These are phyloP conservation scores for Cyanistes caeruleus DNA, from an alignment of 2,113 vertebrate genomes.

Conservation along the genomic window DNA sequence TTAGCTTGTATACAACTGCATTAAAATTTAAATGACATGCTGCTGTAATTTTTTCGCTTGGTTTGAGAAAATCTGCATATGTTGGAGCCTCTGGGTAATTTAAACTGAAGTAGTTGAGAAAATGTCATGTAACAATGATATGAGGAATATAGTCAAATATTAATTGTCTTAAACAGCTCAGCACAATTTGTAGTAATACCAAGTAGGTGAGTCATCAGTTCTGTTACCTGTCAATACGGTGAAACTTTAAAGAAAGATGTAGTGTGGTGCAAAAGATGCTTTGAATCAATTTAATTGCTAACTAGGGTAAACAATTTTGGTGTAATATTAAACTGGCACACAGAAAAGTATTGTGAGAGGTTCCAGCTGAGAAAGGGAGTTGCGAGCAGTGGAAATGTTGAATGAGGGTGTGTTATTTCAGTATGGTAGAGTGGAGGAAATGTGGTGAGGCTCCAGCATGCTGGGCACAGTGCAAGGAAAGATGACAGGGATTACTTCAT, in stretches of 20 bases:
- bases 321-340: neutral
- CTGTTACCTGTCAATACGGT: neutral
- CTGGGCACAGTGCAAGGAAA: neutral
- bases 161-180: neutral
- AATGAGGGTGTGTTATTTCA: neutral
- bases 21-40: neutral
- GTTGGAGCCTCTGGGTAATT: neutral
- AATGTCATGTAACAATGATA: neutral
- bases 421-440: neutral
- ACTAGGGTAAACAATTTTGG: neutral
- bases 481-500: neutral
- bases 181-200: neutral
- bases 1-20: neutral
- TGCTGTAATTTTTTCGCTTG: neutral
- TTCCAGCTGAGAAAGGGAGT: neutral
- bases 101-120: neutral
- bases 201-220: neutral
- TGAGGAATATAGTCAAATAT: neutral
- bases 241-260: neutral
- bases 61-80: slow-evolving; percentile 4
- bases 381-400: neutral
- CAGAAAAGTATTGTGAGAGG: neutral
- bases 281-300: neutral
- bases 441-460: neutral
- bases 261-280: neutral